Percentiles rank a stretch among this genome's conserved stretches.
Evolutionary conservation across 2,888 invertebrate genomes (phyloP).

Genomic region (Ennomos erosarius): DNA sequence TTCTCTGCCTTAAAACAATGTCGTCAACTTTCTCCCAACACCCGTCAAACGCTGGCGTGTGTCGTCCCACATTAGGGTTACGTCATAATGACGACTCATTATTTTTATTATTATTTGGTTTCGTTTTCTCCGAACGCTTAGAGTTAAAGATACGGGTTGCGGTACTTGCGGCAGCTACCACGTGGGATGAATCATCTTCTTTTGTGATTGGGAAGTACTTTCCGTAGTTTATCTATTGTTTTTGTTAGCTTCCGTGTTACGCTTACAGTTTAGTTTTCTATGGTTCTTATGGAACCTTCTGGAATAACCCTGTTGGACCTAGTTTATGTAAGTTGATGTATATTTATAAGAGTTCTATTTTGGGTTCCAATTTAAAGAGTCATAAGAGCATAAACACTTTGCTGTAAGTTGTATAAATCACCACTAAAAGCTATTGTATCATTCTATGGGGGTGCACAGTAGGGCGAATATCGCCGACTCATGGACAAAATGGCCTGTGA

Average conservation of each 20-base stretch:
- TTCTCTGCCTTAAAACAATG: constrained; percentile 48
- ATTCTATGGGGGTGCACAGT: constrained; percentile 13
- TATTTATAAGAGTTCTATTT: no score
- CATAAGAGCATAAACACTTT: constrained; percentile 3
- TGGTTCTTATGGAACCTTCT: no score
- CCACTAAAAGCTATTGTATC: constrained; percentile 5
- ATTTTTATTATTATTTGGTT: constrained; percentile 31
- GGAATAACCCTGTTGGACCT: no score
- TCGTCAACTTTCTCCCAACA: constrained; percentile 58
- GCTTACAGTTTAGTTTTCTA: no score
- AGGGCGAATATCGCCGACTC: constrained; percentile 53
- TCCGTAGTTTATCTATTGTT: no score
- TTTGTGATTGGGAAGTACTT: neutral
- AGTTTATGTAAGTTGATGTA: no score
- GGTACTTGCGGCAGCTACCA: no score
- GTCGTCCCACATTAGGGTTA: constrained; percentile 57
- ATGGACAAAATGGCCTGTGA: constrained; percentile 52
- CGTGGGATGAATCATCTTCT: constrained; percentile 17
- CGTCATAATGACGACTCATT: constrained; percentile 46
- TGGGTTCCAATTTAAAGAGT: no score
- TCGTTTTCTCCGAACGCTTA: constrained; percentile 41
- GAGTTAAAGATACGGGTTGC: constrained; percentile 17
- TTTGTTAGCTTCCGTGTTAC: no score
- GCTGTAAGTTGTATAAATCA: constrained; percentile 7
- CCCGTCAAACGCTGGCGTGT: constrained; percentile 33